These are phyloP conservation scores for Hirtodrosophila alboralis DNA, from an alignment of 2,888 invertebrate species.

Conservation along the genomic window DNA sequence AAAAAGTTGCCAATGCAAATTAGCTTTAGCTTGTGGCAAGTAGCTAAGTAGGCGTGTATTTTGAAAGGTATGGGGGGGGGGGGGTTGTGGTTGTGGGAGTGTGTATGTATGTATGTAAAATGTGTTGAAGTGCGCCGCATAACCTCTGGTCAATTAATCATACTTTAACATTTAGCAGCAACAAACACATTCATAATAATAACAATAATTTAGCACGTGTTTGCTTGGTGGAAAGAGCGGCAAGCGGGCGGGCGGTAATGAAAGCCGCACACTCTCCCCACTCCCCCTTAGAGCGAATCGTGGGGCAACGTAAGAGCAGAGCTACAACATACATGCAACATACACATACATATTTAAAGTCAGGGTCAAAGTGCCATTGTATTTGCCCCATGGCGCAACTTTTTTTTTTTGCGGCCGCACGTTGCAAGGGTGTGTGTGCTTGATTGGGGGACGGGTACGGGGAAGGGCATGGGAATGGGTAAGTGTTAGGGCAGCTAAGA, in stretches of 20 bases:
- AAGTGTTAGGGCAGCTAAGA: too few relatives aligned
- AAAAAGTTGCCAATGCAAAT: constrained; percentile 37
- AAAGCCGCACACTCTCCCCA: too few relatives aligned
- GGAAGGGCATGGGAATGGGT: too few relatives aligned
- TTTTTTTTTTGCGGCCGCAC: constrained; percentile 32
- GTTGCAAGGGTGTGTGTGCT: neutral
- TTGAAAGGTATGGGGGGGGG: too few relatives aligned
- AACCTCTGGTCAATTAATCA: constrained; percentile 67
- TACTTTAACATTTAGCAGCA: constrained; percentile 55
- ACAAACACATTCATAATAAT: constrained; percentile 65
- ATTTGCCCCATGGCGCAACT: constrained; percentile 54
- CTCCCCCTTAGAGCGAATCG: neutral
- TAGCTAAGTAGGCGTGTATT: too few relatives aligned
- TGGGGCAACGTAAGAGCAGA: neutral
- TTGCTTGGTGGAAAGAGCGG: neutral
- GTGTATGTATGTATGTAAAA: constrained; percentile 25
- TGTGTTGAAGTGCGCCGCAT: constrained; percentile 46
- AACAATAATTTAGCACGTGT: constrained; percentile 69
- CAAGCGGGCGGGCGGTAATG: neutral
- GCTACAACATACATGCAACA: constrained; percentile 5
- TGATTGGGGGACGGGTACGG: accelerated
- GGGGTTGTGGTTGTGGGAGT: neutral
- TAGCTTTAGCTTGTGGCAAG: constrained; percentile 12
- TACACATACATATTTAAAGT: constrained; percentile 61
- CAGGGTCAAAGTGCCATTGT: constrained; percentile 76